Evolutionary conservation across 2,797 vertebrate genomes (phyloP).

Genomic region (Emys orbicularis): DNA sequence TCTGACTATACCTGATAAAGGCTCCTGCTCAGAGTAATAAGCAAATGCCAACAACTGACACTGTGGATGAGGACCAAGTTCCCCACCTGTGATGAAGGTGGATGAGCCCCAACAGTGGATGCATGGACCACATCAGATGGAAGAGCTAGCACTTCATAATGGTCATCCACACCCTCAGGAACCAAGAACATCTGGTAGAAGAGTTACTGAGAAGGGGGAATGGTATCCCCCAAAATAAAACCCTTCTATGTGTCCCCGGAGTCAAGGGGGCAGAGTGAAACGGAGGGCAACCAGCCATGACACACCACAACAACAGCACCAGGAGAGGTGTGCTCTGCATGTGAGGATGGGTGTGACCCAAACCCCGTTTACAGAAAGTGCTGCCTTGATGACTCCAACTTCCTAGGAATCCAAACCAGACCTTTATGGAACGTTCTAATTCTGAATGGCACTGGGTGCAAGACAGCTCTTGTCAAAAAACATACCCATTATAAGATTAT

Average conservation of each 20-base stretch:
- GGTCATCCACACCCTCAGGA: no score
- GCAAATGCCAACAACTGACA: neutral
- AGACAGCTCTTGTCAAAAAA: no score
- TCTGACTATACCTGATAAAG: neutral
- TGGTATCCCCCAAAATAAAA: neutral
- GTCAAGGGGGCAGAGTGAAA: no score
- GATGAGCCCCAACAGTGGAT: neutral
- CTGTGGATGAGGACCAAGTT: neutral
- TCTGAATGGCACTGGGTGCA: no score
- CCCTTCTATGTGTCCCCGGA: neutral
- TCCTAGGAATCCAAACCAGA: no score
- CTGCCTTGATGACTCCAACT: no score
- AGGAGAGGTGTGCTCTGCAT: neutral
- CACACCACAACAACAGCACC: neutral
- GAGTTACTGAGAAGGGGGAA: neutral
- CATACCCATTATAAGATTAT: no score
- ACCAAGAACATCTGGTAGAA: no score
- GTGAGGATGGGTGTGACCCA: neutral
- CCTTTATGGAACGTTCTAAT: no score
- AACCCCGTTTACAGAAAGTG: neutral
- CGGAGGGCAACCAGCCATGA: no score
- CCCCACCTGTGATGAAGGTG: neutral
- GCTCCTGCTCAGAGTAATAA: neutral
- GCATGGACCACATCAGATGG: neutral
- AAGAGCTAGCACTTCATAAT: neutral